A percentile compares a stretch with the other conserved stretches of the same genome.
Conservation (phyloP, 2,888 invertebrate species). For the Caenorhabditis sp. region DNA sequence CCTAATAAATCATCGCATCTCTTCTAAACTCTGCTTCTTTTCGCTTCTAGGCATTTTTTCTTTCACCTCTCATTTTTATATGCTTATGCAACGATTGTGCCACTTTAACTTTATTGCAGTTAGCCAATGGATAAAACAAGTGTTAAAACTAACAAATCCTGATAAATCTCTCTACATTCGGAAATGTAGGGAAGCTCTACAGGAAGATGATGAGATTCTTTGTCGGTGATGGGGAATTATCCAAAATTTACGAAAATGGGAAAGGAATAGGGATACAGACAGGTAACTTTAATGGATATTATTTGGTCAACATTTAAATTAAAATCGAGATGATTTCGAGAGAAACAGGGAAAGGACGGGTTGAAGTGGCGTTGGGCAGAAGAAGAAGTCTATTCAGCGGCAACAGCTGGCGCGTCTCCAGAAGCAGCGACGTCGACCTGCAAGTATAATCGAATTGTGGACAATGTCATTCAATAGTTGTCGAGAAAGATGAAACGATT, state of each 20-base stretch:
- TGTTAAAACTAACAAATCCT: conserved; percentile 61
- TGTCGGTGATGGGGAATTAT: conserved; percentile 36
- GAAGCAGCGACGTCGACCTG: conserved; percentile 53
- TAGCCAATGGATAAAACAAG: conserved; percentile 60
- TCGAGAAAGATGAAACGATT: conserved; percentile 28
- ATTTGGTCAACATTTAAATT: conserved; percentile 52
- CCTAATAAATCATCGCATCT: conserved; percentile 9
- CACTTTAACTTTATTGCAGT: conserved; percentile 65
- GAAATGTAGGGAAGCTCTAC: conserved; percentile 7
- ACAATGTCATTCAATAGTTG: conserved; percentile 22
- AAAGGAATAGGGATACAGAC: conserved; percentile 41
- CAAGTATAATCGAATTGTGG: conserved; percentile 15
- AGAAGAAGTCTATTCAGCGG: conserved; percentile 47
- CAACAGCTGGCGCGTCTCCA: conserved; percentile 58
- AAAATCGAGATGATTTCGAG: not conserved
- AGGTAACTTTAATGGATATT: conserved; percentile 9
- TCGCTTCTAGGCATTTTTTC: conserved; percentile 39
- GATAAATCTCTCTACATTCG: conserved; percentile 7
- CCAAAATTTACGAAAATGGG: conserved; percentile 33
- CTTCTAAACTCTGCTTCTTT: not conserved
- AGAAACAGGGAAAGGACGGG: not conserved
- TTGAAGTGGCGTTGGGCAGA: conserved; percentile 31
- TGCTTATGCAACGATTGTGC: conserved; percentile 51
- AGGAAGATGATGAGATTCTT: conserved; percentile 64
- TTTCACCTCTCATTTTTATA: not conserved